A percentile compares a stretch with the other conserved stretches of the same genome.
Conservation (phyloP, 2,888 invertebrate genomes). For the Drosophila eohydei region DNA sequence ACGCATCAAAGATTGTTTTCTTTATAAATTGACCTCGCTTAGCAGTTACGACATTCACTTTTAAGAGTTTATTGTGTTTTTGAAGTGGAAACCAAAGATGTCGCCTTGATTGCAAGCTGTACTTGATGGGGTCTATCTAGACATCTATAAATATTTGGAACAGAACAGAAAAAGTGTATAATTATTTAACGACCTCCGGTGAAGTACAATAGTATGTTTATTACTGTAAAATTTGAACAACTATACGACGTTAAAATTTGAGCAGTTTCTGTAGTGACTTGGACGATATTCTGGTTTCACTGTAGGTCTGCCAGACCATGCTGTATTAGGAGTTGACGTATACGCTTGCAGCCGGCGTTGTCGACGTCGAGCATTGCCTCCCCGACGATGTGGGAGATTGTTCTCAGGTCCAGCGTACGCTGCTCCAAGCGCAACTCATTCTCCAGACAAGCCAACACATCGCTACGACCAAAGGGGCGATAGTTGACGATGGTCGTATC, state of each 20-base stretch:
- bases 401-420: conserved; percentile 28
- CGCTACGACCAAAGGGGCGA: conserved; percentile 42
- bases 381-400: conserved; percentile 27
- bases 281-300: not conserved
- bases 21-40: not conserved
- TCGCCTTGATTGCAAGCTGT: not conserved
- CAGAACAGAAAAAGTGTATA: too few species aligned
- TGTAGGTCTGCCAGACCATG: conserved; percentile 9
- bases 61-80: not conserved
- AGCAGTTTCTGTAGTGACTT: not conserved
- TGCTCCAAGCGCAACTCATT: conserved; percentile 41
- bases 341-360: conserved; percentile 48
- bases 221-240: conserved; percentile 13
- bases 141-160: too few species aligned
- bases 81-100: not conserved
- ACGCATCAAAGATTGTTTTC: not conserved
- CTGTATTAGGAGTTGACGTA: conserved; percentile 41
- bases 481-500: conserved; percentile 53
- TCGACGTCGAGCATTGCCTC: conserved; percentile 38
- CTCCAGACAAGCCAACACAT: conserved; percentile 45
- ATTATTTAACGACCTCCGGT: not conserved
- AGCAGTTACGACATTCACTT: conserved; percentile 5
- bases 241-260: conserved; percentile 4
- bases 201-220: not conserved
- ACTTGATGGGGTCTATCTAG: not conserved